Evolutionary conservation across 2,113 vertebrate genomes (phyloP).

Genomic region (Holacanthus passer): DNA sequence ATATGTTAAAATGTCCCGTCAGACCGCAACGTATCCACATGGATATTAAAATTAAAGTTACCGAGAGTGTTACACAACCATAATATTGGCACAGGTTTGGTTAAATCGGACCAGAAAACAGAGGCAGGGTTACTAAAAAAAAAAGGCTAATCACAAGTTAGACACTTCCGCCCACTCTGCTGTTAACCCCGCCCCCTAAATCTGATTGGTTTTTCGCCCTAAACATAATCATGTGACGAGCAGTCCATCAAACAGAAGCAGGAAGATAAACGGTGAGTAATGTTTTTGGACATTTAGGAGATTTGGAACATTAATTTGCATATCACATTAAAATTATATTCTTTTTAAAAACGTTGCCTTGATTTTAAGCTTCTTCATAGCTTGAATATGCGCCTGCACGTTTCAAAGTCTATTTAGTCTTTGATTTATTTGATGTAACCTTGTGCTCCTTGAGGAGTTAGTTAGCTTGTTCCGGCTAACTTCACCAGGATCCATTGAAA

Average conservation of each 20-base stretch:
- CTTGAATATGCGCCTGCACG: fast-evolving
- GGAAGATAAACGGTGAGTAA: constrained; percentile 66
- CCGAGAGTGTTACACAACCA: background rate
- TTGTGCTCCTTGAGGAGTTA: background rate
- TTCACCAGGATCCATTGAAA: background rate
- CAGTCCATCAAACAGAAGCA: constrained; percentile 8
- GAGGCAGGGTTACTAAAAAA: background rate
- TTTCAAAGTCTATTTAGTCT: background rate
- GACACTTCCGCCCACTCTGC: constrained; percentile 20
- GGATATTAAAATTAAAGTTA: background rate
- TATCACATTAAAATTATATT: fast-evolving
- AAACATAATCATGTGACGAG: constrained; percentile 61
- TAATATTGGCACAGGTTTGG: fast-evolving
- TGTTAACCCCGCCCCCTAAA: background rate
- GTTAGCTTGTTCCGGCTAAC: constrained; percentile 28
- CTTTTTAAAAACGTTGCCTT: fast-evolving
- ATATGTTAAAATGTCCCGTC: background rate
- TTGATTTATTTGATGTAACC: background rate
- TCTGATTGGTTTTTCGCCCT: constrained; percentile 54
- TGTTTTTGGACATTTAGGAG: background rate
- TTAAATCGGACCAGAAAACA: background rate
- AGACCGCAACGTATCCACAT: background rate
- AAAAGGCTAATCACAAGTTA: constrained; percentile 24
- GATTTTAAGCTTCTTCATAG: background rate
- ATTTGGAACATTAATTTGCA: background rate